Percentiles rank a stretch among this genome's conserved stretches.
Conservation (phyloP, 2,888 invertebrate species). For the Neuroscelio doddi region DNA sequence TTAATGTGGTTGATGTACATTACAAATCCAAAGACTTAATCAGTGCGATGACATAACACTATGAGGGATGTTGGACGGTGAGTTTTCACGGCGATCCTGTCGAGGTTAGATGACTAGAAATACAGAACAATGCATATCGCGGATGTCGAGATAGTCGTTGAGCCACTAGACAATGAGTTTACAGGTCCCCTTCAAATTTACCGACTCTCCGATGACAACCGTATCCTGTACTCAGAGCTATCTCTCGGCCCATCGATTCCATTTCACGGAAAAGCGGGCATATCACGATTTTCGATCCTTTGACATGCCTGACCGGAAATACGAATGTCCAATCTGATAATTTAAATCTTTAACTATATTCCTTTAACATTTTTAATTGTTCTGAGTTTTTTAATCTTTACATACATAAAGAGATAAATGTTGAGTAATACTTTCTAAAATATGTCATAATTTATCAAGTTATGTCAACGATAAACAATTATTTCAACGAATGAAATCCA, state of each 20-base stretch:
- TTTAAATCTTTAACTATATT: too few relatives aligned
- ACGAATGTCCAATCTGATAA: slow-evolving; percentile 39
- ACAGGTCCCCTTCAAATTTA: slow-evolving; percentile 35
- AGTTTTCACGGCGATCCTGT: slow-evolving; percentile 25
- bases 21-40: slow-evolving; percentile 22
- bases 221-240: slow-evolving; percentile 61
- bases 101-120: slow-evolving; percentile 46
- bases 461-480: too few relatives aligned
- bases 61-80: slow-evolving; percentile 36
- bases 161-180: slow-evolving; percentile 40
- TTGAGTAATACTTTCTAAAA: too few relatives aligned
- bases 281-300: slow-evolving; percentile 47
- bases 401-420: too few relatives aligned
- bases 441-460: too few relatives aligned
- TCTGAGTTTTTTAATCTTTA: too few relatives aligned
- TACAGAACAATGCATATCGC: slow-evolving; percentile 47
- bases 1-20: too few relatives aligned
- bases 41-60: slow-evolving; percentile 40
- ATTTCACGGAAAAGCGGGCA: slow-evolving; percentile 36
- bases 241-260: slow-evolving; percentile 60
- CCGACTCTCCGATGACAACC: slow-evolving; percentile 55
- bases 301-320: slow-evolving; percentile 41
- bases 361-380: too few relatives aligned
- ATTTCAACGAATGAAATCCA: too few relatives aligned
- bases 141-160: slow-evolving; percentile 47